phyloP scores from a whole-genome alignment of 2,888 invertebrate species.

The Limnephilus rhombicus region DNA sequence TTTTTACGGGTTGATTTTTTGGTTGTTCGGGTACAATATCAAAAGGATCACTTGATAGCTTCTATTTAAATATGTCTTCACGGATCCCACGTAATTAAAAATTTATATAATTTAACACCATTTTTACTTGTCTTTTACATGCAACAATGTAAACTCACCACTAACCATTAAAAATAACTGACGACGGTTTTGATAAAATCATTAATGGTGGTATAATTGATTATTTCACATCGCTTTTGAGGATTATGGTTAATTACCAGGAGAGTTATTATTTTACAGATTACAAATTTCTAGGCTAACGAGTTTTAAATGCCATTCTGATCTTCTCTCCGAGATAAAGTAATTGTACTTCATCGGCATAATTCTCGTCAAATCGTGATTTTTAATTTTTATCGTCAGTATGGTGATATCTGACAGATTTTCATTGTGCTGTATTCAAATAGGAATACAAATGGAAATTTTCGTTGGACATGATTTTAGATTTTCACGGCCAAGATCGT shows the following conservation, averaged over 20 bases:
- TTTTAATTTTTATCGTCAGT: background rate
- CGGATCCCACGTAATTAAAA: background rate
- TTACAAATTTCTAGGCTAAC: conserved; percentile 35
- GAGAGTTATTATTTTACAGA: conserved; percentile 24
- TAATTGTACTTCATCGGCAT: background rate
- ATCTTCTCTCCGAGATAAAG: conserved; percentile 23
- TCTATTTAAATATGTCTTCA: no score
- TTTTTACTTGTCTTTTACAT: background rate
- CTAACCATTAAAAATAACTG: background rate
- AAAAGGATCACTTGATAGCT: background rate
- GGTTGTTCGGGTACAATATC: background rate
- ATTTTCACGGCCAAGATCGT: no score
- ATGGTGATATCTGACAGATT: background rate
- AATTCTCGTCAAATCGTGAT: background rate
- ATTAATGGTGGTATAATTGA: background rate
- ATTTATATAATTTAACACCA: background rate
- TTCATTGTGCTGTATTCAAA: background rate
- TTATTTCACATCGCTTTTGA: background rate
- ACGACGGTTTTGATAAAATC: background rate
- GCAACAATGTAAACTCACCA: background rate
- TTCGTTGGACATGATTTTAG: no score
- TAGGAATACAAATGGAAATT: no score
- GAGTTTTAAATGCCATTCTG: conserved; percentile 26
- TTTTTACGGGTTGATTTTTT: no score
- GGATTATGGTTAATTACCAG: background rate